Conservation (phyloP, 2,888 invertebrate genomes). For the Alcis repandata region DNA sequence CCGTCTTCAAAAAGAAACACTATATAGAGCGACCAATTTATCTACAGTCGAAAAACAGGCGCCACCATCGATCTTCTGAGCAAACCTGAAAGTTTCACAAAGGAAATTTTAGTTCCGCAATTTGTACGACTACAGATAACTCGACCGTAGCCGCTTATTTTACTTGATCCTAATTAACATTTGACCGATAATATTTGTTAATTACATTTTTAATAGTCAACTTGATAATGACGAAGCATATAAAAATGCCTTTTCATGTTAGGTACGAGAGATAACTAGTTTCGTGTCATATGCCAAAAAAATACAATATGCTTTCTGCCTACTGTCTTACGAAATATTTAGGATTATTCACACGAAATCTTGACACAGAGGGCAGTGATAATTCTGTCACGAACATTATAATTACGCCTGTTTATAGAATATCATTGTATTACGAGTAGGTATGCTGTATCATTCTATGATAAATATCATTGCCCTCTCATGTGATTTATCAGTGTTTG, state of each 20-base stretch:
- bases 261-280: slow-evolving; percentile 11
- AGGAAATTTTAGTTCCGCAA: background rate
- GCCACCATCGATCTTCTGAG: background rate
- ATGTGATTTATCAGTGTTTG: background rate
- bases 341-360: slow-evolving; percentile 8
- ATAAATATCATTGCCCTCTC: background rate
- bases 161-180: slow-evolving; percentile 16
- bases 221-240: slow-evolving; percentile 5
- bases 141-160: background rate
- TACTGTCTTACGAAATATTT: slow-evolving; percentile 9
- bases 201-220: background rate
- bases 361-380: slow-evolving; percentile 12
- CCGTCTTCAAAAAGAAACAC: slow-evolving; percentile 5
- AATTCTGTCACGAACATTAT: background rate
- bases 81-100: background rate
- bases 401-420: no score
- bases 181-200: background rate
- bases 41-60: background rate
- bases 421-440: no score
- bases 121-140: background rate
- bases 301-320: background rate
- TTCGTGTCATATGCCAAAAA: slow-evolving; percentile 3
- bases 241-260: slow-evolving; percentile 2
- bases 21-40: background rate
- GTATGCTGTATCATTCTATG: background rate